A percentile compares a stretch with the other conserved stretches of the same genome.
Conservation (phyloP, 2,888 invertebrate species). For the Caenorhabditis drosophilae region DNA sequence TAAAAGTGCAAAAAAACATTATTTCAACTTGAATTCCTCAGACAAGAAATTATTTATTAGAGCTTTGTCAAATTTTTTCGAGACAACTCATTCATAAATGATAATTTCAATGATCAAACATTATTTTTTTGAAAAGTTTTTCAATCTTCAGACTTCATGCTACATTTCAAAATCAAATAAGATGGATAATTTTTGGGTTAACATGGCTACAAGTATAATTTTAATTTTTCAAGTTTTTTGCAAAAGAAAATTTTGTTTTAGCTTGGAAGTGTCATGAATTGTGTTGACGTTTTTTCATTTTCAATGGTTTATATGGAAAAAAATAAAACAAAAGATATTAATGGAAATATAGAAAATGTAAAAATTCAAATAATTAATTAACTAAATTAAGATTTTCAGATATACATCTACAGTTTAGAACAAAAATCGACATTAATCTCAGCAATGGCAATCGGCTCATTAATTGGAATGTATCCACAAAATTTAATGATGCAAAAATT, state of each 20-base stretch:
- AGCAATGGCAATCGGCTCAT: constrained; percentile 44
- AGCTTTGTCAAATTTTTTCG: too few species aligned
- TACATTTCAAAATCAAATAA: too few species aligned
- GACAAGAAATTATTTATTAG: too few species aligned
- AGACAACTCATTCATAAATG: too few species aligned
- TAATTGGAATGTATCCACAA: constrained; percentile 49
- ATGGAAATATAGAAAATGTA: neutral
- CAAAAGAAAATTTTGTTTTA: constrained; percentile 1
- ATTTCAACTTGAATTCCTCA: too few species aligned
- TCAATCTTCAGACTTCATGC: too few species aligned
- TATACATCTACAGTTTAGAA: constrained; percentile 39
- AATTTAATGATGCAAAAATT: constrained; percentile 36
- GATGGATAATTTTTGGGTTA: neutral
- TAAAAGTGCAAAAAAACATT: too few species aligned
- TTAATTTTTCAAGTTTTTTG: neutral
- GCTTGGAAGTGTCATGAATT: constrained; percentile 43
- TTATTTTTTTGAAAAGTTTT: too few species aligned
- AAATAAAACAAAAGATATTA: constrained; percentile 15
- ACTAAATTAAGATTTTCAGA: constrained; percentile 11
- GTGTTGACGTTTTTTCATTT: constrained; percentile 47
- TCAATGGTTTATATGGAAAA: constrained; percentile 50
- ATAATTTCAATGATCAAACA: too few species aligned
- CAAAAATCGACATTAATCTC: constrained; percentile 45
- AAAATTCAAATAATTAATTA: constrained; percentile 1
- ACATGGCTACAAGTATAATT: neutral